A percentile compares a stretch with the other conserved stretches of the same genome.
Evolutionary conservation across 2,797 vertebrate genomes (phyloP).

Genomic region (Coracias cyanogaster): DNA sequence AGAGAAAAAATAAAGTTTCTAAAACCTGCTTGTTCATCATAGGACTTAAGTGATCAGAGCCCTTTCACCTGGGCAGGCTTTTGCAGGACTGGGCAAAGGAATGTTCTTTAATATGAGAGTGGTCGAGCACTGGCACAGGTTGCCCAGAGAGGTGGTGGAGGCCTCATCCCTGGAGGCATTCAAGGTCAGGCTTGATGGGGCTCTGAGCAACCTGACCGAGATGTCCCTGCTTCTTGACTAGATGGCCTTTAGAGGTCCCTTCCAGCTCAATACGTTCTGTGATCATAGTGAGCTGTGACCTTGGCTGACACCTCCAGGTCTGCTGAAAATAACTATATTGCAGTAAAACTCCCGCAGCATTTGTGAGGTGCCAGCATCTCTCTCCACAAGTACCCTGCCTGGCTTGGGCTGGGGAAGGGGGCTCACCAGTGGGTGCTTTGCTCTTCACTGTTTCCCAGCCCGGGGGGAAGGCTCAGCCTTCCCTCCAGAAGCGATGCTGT

Average conservation of each 20-base stretch:
- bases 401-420: accelerated
- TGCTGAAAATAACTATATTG: accelerated
- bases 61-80: not conserved
- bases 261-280: no score
- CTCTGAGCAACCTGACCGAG: no score
- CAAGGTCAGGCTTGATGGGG: no score
- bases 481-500: accelerated
- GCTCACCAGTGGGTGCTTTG: accelerated
- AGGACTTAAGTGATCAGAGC: not conserved
- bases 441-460: not conserved
- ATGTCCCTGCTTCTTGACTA: no score
- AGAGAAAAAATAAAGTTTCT: not conserved
- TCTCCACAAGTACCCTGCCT: accelerated
- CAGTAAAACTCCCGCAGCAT: accelerated
- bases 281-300: not conserved
- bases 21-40: not conserved
- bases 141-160: no score
- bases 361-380: no score
- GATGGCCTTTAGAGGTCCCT: no score
- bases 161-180: no score
- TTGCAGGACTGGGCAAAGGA: not conserved
- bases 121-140: no score
- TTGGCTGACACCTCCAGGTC: no score
- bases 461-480: accelerated
- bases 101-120: no score